Evolutionary conservation across 1,140 invertebrate genomes (phyloP).

Genomic region (Caenorhabditis briggsae): DNA sequence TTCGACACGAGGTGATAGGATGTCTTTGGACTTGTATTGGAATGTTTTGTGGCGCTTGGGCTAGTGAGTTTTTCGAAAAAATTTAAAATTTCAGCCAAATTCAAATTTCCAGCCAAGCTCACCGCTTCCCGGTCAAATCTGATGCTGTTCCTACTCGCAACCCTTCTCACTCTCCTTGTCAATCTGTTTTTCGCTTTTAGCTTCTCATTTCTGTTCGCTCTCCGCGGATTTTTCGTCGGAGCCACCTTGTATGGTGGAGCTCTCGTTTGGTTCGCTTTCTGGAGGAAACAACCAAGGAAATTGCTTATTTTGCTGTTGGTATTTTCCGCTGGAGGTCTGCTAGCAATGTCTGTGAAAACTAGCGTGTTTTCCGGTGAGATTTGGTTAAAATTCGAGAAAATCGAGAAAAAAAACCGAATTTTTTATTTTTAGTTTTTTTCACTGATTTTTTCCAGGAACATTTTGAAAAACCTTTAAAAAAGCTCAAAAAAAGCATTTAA

Average conservation of each 20-base stretch:
- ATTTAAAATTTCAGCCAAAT: not conserved
- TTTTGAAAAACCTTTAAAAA: too few relatives aligned
- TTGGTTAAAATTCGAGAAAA: too few relatives aligned
- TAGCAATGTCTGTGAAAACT: constrained; percentile 15
- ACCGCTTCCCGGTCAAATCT: constrained; percentile 27
- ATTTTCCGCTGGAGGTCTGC: constrained; percentile 19
- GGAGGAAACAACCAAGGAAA: constrained; percentile 42
- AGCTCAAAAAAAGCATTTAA: too few relatives aligned
- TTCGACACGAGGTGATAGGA: constrained; percentile 8
- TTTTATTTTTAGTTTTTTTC: too few relatives aligned
- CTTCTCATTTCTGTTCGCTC: constrained; percentile 16
- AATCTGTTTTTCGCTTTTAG: constrained; percentile 2
- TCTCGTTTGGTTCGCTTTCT: constrained; percentile 43
- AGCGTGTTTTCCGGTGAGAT: not conserved
- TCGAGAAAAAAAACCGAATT: too few relatives aligned
- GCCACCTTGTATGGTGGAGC: constrained; percentile 7
- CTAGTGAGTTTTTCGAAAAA: not conserved
- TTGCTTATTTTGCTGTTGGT: constrained; percentile 8
- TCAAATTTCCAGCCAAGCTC: constrained; percentile 20
- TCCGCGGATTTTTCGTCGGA: constrained; percentile 47
- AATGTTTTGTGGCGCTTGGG: constrained; percentile 41
- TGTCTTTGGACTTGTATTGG: constrained; percentile 45
- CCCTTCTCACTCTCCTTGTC: constrained; percentile 15
- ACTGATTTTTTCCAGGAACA: too few relatives aligned
- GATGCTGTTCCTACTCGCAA: constrained; percentile 8